These are phyloP conservation scores for Falco peregrinus DNA, from an alignment of 2,797 vertebrate genomes.

Conservation along the genomic window DNA sequence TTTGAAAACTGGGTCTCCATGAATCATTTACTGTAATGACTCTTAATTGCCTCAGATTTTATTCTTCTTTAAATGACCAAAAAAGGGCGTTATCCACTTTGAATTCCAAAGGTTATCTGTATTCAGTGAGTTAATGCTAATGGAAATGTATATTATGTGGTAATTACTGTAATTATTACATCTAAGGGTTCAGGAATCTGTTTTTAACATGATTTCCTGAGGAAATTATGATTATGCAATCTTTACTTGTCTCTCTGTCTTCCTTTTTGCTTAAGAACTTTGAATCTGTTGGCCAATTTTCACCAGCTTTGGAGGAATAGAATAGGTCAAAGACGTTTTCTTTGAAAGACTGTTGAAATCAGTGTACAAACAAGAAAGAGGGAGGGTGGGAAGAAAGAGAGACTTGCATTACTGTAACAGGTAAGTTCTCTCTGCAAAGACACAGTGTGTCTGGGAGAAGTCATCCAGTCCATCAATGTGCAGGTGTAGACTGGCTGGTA, in stretches of 20 bases:
- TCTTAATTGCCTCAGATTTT: background rate
- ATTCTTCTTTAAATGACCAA: background rate
- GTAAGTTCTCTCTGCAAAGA: background rate
- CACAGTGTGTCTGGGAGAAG: background rate
- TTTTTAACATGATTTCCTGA: background rate
- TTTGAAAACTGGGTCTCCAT: background rate
- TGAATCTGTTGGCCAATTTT: background rate
- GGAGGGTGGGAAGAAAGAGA: background rate
- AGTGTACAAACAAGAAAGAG: background rate
- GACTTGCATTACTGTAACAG: background rate
- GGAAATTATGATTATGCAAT: constrained; percentile 8
- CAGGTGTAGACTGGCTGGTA: background rate
- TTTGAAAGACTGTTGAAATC: background rate
- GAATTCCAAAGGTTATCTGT: constrained; percentile 33
- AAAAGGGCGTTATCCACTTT: background rate
- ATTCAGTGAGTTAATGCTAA: constrained; percentile 11
- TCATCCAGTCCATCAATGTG: background rate
- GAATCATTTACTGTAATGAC: background rate
- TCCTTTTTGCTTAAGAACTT: background rate
- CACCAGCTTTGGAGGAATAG: background rate
- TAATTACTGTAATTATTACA: constrained; percentile 40
- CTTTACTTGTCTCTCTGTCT: background rate
- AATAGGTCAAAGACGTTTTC: background rate
- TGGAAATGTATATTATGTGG: background rate
- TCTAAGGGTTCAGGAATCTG: constrained; percentile 9